Percentiles rank a stretch among this genome's conserved stretches.
These are phyloP conservation scores for cattle (Bos taurus) DNA, from an alignment of 2,113 vertebrate species.

Conservation along the genomic window DNA sequence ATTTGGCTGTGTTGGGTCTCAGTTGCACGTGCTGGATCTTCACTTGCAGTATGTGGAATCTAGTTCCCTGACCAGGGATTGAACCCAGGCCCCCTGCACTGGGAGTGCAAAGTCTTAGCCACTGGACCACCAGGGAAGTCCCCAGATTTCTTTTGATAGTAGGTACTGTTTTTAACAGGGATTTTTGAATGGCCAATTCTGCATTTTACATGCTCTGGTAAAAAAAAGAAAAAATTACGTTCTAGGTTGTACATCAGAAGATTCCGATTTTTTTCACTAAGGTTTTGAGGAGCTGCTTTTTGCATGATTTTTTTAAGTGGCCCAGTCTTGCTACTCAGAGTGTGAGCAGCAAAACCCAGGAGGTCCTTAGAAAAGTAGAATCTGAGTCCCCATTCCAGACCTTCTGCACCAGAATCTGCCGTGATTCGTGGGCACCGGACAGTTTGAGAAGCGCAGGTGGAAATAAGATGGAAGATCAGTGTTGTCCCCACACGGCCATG, in stretches of 20 bases:
- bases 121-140: not conserved
- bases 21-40: not conserved
- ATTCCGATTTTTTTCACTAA: not conserved
- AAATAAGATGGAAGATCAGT: not conserved
- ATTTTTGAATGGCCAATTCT: not conserved
- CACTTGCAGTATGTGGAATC: not conserved
- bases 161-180: not conserved
- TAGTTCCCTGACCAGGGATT: not conserved
- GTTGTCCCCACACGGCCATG: rapidly evolving
- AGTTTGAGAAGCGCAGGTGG: not conserved
- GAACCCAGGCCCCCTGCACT: not conserved
- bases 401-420: rapidly evolving
- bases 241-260: not conserved
- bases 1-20: not conserved
- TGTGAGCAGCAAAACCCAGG: not conserved
- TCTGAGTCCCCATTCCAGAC: not conserved
- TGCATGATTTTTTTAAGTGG: not conserved
- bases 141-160: not conserved
- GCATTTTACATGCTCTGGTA: not conserved
- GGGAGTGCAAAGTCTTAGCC: not conserved
- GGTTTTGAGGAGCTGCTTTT: not conserved
- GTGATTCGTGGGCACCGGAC: rapidly evolving
- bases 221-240: not conserved
- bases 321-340: not conserved
- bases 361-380: not conserved